Conservation (phyloP, 2,113 vertebrate genomes). For the Lepus europaeus region DNA sequence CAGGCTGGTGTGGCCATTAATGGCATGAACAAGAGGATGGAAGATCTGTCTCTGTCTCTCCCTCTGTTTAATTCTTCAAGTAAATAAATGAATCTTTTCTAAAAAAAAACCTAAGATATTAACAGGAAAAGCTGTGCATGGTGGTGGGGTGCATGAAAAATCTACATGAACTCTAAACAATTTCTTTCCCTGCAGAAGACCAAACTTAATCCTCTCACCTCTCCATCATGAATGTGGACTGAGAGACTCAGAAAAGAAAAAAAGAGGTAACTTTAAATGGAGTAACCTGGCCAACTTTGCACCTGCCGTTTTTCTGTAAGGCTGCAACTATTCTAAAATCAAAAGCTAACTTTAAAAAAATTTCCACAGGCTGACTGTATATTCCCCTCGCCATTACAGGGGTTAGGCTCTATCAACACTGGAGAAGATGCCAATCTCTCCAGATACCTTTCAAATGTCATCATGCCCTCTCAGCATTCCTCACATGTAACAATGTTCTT, state of each 20-base stretch:
- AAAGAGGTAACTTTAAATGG: too few relatives aligned
- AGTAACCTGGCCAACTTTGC: not conserved
- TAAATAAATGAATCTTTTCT: too few relatives aligned
- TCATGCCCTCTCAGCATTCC: not conserved
- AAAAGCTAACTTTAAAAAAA: not conserved
- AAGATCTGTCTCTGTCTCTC: too few relatives aligned
- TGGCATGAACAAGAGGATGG: too few relatives aligned
- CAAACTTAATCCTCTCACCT: too few relatives aligned
- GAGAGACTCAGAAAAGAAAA: too few relatives aligned
- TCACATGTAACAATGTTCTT: not conserved
- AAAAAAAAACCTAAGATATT: too few relatives aligned
- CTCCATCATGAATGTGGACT: too few relatives aligned
- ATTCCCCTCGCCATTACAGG: not conserved
- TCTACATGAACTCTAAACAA: not conserved
- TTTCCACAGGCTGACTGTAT: not conserved
- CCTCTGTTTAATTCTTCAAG: too few relatives aligned
- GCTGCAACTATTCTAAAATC: constrained; percentile 33
- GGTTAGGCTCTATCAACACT: not conserved
- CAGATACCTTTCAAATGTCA: not conserved
- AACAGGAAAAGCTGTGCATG: too few relatives aligned
- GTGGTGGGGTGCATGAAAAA: not conserved
- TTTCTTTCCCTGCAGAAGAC: too few relatives aligned
- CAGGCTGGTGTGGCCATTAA: too few relatives aligned
- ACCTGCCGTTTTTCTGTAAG: constrained; percentile 38
- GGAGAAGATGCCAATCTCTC: not conserved